Percentiles rank a stretch among this genome's conserved stretches.
Conservation (phyloP, 2,797 vertebrate genomes). For the Myotis pilosus region DNA sequence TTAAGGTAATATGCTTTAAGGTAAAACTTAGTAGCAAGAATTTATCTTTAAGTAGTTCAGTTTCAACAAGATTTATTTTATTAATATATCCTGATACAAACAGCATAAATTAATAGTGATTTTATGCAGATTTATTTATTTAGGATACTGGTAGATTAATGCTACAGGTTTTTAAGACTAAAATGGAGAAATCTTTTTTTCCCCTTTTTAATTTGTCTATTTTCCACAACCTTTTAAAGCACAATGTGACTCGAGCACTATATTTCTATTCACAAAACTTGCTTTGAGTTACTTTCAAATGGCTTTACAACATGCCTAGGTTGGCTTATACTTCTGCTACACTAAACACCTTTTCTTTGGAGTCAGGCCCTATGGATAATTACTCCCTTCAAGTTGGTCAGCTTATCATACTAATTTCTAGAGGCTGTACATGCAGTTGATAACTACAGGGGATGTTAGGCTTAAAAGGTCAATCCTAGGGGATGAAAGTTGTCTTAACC, state of each 20-base stretch:
- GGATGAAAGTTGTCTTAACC: not conserved
- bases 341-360: too few relatives aligned
- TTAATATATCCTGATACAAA: not conserved
- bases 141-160: slow-evolving; percentile 4
- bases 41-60: slow-evolving; percentile 20
- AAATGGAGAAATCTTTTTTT: not conserved
- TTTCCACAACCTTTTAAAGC: too few relatives aligned
- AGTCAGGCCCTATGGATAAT: too few relatives aligned
- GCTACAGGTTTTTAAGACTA: not conserved
- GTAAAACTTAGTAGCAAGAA: slow-evolving; percentile 15
- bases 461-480: not conserved
- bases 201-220: too few relatives aligned
- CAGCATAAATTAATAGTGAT: not conserved
- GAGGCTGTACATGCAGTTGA: not conserved
- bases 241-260: not conserved
- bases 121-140: slow-evolving; percentile 14
- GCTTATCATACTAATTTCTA: not conserved
- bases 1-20: not conserved
- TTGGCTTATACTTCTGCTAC: too few relatives aligned
- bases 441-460: not conserved
- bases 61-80: slow-evolving; percentile 16
- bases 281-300: too few relatives aligned
- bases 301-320: too few relatives aligned
- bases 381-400: too few relatives aligned
- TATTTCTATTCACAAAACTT: not conserved